Conservation (phyloP, 2,888 invertebrate species). For the Sphaeridia pumilis region DNA sequence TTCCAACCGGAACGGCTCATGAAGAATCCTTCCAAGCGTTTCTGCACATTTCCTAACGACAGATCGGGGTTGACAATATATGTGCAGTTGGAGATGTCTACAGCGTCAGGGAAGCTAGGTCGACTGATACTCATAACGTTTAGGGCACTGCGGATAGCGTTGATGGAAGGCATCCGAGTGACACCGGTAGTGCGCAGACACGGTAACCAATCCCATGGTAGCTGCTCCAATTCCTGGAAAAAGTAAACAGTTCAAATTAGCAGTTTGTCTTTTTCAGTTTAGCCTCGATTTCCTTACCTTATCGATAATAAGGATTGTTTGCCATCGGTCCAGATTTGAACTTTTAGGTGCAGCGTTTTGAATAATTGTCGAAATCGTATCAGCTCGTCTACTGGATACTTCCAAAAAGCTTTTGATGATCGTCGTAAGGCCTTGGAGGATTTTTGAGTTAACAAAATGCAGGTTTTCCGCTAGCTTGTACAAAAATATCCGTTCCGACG, state of each 20-base stretch:
- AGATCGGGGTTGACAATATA: conserved; percentile 62
- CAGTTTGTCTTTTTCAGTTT: too few relatives aligned
- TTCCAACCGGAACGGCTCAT: conserved; percentile 51
- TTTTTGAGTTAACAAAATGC: conserved; percentile 11
- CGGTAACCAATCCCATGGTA: conserved; percentile 68
- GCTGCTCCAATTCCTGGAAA: conserved; percentile 55
- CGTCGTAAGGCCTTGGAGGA: not conserved
- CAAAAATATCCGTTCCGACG: conserved; percentile 18
- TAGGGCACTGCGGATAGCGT: conserved; percentile 38
- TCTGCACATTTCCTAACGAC: conserved; percentile 53
- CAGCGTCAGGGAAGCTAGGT: conserved; percentile 14
- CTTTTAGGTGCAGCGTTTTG: conserved; percentile 13
- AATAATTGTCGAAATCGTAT: conserved; percentile 13
- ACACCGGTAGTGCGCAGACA: conserved; percentile 55
- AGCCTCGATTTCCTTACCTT: too few relatives aligned
- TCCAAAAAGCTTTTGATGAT: conserved; percentile 18
- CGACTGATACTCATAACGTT: conserved; percentile 14
- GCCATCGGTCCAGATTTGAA: conserved; percentile 19
- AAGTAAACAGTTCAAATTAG: too few relatives aligned
- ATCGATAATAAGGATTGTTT: conserved; percentile 31
- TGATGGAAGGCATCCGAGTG: conserved; percentile 57
- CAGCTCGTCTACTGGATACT: conserved; percentile 7
- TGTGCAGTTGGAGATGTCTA: conserved; percentile 37
- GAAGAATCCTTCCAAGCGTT: conserved; percentile 47
- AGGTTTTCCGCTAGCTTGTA: conserved; percentile 32